These are phyloP conservation scores for Austrolebias charrua DNA, from an alignment of 2,797 vertebrate genomes.

Conservation along the genomic window DNA sequence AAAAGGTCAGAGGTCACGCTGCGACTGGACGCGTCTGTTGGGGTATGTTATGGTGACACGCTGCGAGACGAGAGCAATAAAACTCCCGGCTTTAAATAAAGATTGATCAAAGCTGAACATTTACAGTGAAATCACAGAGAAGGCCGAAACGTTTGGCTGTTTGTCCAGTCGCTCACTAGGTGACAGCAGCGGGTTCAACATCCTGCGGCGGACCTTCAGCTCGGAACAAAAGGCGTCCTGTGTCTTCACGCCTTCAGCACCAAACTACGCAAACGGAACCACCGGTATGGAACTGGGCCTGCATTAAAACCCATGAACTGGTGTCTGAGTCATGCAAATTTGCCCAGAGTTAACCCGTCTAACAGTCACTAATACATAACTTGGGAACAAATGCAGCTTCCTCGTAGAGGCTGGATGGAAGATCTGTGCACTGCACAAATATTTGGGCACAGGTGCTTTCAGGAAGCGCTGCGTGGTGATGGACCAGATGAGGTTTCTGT, in stretches of 20 bases:
- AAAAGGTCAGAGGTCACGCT: conserved; percentile 52
- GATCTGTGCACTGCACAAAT: conserved; percentile 39
- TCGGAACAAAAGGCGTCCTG: conserved; percentile 45
- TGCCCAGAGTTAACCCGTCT: conserved; percentile 24
- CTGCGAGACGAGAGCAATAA: background rate
- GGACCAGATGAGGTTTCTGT: background rate
- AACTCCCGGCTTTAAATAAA: conserved; percentile 6
- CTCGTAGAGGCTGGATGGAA: conserved; percentile 14
- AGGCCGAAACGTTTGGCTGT: background rate
- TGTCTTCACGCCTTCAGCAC: conserved; percentile 14
- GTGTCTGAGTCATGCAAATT: conserved; percentile 69
- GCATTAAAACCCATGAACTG: conserved; percentile 13
- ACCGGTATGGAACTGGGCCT: conserved; percentile 33
- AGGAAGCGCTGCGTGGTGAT: background rate
- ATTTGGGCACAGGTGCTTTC: conserved; percentile 30
- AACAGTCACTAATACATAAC: conserved; percentile 66
- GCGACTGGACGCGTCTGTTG: conserved; percentile 2
- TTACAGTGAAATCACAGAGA: background rate
- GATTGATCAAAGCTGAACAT: background rate
- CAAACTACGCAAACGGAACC: conserved; percentile 53
- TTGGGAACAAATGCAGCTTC: conserved; percentile 24
- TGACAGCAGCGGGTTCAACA: conserved; percentile 68
- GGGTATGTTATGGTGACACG: conserved; percentile 1
- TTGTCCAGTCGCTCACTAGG: conserved; percentile 53
- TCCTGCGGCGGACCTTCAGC: conserved; percentile 9